These are phyloP conservation scores for Taeniopygia guttata DNA, from an alignment of 2,797 vertebrate genomes.

Conservation along the genomic window DNA sequence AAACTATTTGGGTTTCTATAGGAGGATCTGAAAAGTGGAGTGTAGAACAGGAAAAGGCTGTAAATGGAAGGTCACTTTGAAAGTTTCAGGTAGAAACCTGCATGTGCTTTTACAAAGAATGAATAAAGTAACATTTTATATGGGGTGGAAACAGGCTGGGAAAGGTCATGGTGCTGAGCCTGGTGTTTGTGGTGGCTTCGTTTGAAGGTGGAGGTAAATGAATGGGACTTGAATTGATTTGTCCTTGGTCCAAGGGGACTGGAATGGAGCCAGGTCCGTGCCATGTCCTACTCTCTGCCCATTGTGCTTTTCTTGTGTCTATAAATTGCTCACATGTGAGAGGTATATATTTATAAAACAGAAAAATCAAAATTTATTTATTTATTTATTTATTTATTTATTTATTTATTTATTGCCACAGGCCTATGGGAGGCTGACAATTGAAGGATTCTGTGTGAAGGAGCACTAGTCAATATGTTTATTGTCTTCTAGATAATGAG, in stretches of 20 bases:
- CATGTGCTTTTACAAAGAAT: not conserved
- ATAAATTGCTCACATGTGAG: not conserved
- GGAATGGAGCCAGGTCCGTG: rapidly evolving
- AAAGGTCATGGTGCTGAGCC: not conserved
- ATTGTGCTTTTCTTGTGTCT: not conserved
- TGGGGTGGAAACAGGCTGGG: rapidly evolving
- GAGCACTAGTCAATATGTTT: not conserved
- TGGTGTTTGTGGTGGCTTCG: not conserved
- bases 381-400: not conserved
- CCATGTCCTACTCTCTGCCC: not conserved
- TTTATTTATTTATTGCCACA: not conserved
- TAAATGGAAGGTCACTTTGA: not conserved
- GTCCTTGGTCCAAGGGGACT: not conserved
- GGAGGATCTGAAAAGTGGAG: not conserved
- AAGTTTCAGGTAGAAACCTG: not conserved
- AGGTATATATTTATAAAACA: not conserved
- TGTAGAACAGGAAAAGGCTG: not conserved
- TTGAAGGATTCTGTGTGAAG: not conserved
- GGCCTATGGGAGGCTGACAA: not conserved
- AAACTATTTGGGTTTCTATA: slow-evolving; percentile 15
- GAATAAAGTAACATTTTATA: not conserved
- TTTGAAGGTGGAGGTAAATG: not conserved
- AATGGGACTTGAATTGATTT: not conserved
- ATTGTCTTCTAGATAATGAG: not conserved
- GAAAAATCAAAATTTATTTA: not conserved